Evolutionary conservation across 2,797 vertebrate genomes (phyloP), one percentile per base, ranked within the genome.

Genomic region (Pelobates cultripes): DNA sequence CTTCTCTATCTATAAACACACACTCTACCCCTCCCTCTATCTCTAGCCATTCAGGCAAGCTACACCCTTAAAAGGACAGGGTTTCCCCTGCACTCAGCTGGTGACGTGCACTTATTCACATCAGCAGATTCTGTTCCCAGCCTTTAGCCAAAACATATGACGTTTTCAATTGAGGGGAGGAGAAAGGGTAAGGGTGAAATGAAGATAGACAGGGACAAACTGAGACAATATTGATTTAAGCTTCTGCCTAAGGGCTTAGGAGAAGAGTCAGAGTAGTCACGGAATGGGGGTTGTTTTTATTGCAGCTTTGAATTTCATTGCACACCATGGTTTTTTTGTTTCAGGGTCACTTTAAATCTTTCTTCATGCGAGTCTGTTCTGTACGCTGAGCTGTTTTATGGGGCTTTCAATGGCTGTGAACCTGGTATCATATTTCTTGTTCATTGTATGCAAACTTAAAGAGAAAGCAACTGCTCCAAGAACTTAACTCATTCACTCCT

Each of bases 111-210:
- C 4, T 14, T 73, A n/a, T 57, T 44, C 47, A 8, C 78, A 41
- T 79, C 78, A 79, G 70, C 78, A 79, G 40, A 55, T 66, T 66
- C 60, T 63, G 14, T 55, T 66, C 60, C 43, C 77, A 63, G 55
- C 55, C 71, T 64, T 53, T 70, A 14, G 61, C 55, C 77, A 72
- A 79, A 79, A 79, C 77, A 79, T 41, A 60, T 79, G 78, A 79
- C 60, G 78, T 79, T 2, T 9, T 7, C 53, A 47, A 57, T 13
- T 4, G 10, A 55, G 67, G 57, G 61, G 68, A 57, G 43, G 7
- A 68, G 28, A 41, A 7, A 61, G 45, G 60, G 53, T 8, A 6
- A 44, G 14, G 73, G 28, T 28, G 28, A 28, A 51, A 41, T 13
- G 40, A 43, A 74, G 55, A 74, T 55, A 61, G 73, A 63, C 53